Percentiles rank a stretch among this genome's conserved stretches.
Conservation (phyloP, 2,113 vertebrate species). For the Ornithorhynchus anatinus region DNA sequence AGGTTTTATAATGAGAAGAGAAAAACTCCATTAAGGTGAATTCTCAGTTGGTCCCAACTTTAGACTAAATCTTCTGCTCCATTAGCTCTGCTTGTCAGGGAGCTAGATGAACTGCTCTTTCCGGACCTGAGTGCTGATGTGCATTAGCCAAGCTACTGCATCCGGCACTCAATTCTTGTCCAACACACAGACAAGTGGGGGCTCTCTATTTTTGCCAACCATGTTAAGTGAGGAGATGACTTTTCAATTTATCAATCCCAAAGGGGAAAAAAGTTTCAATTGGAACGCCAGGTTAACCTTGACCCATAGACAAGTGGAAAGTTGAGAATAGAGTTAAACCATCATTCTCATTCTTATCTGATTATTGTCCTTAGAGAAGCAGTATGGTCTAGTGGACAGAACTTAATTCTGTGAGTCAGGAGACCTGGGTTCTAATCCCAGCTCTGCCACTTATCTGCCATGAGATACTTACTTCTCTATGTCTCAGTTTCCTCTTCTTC, state of each 20-base stretch:
- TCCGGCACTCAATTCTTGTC: not conserved
- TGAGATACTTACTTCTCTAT: too few relatives aligned
- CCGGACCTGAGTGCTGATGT: not conserved
- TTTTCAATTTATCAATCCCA: not conserved
- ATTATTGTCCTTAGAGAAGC: too few relatives aligned
- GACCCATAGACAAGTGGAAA: not conserved
- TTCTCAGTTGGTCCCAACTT: not conserved
- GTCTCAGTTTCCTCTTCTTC: too few relatives aligned
- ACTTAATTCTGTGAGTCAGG: too few relatives aligned
- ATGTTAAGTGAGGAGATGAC: conserved; percentile 8
- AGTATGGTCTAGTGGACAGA: too few relatives aligned
- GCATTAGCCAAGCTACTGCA: not conserved
- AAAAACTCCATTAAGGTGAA: not conserved
- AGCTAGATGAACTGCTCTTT: not conserved
- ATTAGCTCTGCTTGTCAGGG: not conserved
- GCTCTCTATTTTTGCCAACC: not conserved
- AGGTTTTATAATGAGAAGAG: not conserved
- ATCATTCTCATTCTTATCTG: not conserved
- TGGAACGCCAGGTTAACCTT: not conserved
- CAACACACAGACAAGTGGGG: not conserved
- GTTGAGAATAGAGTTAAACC: not conserved
- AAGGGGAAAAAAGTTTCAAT: not conserved
- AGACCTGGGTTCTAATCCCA: too few relatives aligned
- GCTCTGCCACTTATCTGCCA: too few relatives aligned
- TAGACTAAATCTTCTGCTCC: not conserved